Percentiles rank a stretch among this genome's conserved stretches.
These are phyloP conservation scores for Acleris emargana DNA, from an alignment of 2,888 invertebrate genomes.

Conservation along the genomic window DNA sequence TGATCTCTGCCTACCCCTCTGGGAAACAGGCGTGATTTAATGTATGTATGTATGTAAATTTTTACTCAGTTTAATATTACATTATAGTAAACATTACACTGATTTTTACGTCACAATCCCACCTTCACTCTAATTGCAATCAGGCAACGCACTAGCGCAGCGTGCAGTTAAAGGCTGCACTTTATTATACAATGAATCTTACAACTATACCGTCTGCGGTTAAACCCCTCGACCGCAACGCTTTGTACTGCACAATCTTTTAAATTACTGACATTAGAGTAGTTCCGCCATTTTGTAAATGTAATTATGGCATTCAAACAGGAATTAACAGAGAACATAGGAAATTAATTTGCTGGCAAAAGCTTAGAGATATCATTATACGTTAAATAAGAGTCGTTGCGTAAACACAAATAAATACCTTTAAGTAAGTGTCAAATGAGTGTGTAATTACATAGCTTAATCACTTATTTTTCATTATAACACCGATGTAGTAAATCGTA, in stretches of 20 bases:
- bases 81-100: not conserved
- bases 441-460: no score
- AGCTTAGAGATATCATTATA: no score
- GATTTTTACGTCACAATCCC: not conserved
- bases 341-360: constrained; percentile 4
- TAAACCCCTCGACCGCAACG: constrained; percentile 19
- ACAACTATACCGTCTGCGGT: constrained; percentile 10
- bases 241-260: constrained; percentile 18
- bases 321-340: constrained; percentile 12
- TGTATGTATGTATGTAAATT: no score
- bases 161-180: constrained; percentile 3
- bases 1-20: no score
- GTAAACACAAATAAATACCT: no score
- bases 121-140: not conserved
- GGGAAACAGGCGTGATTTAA: no score
- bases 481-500: no score
- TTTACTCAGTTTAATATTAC: no score
- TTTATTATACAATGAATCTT: constrained; percentile 15
- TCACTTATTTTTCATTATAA: no score
- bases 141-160: not conserved
- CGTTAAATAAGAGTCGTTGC: no score
- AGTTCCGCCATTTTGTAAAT: constrained; percentile 26
- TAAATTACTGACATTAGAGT: constrained; percentile 23
- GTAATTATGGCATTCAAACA: constrained; percentile 9
- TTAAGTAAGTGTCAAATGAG: no score